Conservation (phyloP, 2,888 invertebrate genomes). For the Gandaritis pyraliata region DNA sequence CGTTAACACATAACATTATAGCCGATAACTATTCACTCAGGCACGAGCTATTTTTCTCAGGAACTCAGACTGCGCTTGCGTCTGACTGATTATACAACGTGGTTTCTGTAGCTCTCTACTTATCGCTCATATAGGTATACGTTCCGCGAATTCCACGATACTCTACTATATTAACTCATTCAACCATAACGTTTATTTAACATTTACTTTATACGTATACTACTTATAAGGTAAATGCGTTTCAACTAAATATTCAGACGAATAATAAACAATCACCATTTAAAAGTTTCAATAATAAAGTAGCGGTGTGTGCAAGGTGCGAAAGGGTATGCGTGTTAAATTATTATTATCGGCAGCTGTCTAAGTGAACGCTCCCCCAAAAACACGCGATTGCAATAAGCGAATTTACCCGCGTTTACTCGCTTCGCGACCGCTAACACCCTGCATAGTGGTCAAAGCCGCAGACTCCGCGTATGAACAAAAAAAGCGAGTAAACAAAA, state of each 20-base stretch:
- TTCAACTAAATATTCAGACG: neutral
- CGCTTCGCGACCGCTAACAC: slow-evolving; percentile 64
- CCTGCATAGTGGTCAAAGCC: slow-evolving; percentile 67
- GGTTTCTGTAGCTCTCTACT: neutral
- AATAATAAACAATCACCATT: slow-evolving; percentile 44
- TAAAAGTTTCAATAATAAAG: slow-evolving; percentile 49
- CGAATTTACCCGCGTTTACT: slow-evolving; percentile 61
- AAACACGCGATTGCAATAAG: slow-evolving; percentile 70
- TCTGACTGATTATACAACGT: slow-evolving; percentile 3
- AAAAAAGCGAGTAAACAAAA: slow-evolving; percentile 76
- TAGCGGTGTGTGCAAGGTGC: slow-evolving; percentile 73
- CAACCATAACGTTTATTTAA: neutral
- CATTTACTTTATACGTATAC: neutral
- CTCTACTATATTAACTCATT: neutral
- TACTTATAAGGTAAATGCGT: neutral
- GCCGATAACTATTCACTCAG: slow-evolving; percentile 4
- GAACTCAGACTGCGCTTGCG: slow-evolving; percentile 7
- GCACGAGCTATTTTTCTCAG: slow-evolving; percentile 10
- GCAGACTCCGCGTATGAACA: slow-evolving; percentile 70
- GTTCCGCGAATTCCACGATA: neutral
- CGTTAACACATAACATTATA: slow-evolving; percentile 2
- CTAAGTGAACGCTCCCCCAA: slow-evolving; percentile 68
- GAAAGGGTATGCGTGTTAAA: slow-evolving; percentile 77
- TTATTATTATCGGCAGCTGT: slow-evolving; percentile 80
- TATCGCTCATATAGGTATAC: neutral